Conservation (phyloP, 30 jellyfish, hydroid and myxozoan genomes). For the Clytia hemisphaerica region DNA sequence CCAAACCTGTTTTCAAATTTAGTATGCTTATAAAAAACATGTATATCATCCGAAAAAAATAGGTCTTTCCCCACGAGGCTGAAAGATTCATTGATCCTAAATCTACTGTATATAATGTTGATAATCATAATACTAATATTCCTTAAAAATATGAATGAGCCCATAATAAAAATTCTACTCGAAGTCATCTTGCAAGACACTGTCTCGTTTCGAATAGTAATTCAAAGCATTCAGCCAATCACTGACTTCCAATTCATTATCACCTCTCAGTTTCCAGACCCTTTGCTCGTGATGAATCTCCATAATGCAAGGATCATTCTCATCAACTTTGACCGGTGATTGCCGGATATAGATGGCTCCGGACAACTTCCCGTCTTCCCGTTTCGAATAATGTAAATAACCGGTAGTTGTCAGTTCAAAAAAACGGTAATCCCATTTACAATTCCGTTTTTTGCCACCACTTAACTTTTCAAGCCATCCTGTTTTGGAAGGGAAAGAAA, state of each 20-base stretch:
- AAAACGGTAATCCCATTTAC: slow-evolving; percentile 76
- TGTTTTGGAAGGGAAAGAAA: slow-evolving; percentile 42
- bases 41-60: too few relatives aligned
- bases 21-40: too few relatives aligned
- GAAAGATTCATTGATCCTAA: too few relatives aligned
- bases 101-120: too few relatives aligned
- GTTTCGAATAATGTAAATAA: slow-evolving; percentile 56
- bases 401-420: slow-evolving; percentile 81
- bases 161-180: too few relatives aligned
- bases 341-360: slow-evolving; percentile 80
- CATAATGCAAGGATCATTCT: slow-evolving; percentile 36
- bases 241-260: slow-evolving; percentile 36
- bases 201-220: slow-evolving; percentile 43
- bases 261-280: slow-evolving; percentile 72
- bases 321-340: slow-evolving; percentile 61
- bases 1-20: too few relatives aligned
- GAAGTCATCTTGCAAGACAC: too few relatives aligned
- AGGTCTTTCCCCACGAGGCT: too few relatives aligned
- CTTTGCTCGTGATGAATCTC: slow-evolving; percentile 57
- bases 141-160: too few relatives aligned
- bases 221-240: slow-evolving; percentile 64
- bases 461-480: slow-evolving; percentile 75
- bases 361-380: slow-evolving; percentile 58
- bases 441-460: slow-evolving; percentile 81
- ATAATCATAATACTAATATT: too few relatives aligned